Evolutionary conservation across 2,113 vertebrate species (phyloP).

Genomic region (Paratilapia polleni): DNA sequence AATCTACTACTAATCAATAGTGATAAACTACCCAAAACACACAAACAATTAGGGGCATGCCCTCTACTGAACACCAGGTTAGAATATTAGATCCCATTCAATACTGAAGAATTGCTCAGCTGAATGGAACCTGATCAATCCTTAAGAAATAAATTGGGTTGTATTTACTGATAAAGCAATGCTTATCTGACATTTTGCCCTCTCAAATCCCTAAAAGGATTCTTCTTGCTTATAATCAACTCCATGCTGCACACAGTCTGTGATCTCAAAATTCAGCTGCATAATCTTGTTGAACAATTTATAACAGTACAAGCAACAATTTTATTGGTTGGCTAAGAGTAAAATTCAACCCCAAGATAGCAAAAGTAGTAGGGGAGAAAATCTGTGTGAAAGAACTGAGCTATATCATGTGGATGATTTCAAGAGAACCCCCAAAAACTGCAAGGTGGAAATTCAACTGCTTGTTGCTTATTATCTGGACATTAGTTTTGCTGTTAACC

Average conservation of each 20-base stretch:
- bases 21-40: neutral
- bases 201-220: neutral
- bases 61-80: neutral
- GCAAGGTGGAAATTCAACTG: too few species aligned
- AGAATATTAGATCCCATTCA: constrained; percentile 18
- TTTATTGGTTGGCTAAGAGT: too few species aligned
- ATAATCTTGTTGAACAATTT: too few species aligned
- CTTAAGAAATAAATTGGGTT: neutral
- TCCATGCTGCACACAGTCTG: neutral
- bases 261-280: neutral
- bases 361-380: too few species aligned
- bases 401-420: too few species aligned
- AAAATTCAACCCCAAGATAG: neutral
- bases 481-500: constrained; percentile 3
- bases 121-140: neutral
- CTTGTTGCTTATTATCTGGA: neutral
- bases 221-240: neutral
- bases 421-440: too few species aligned
- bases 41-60: neutral
- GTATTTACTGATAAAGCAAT: neutral
- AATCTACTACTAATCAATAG: neutral
- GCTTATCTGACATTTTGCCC: neutral
- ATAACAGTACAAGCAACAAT: too few species aligned
- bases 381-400: too few species aligned
- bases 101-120: neutral